Percentiles rank a stretch among this genome's conserved stretches.
Conservation (phyloP, 2,113 vertebrate genomes). For the Melanotaenia duboulayi region DNA sequence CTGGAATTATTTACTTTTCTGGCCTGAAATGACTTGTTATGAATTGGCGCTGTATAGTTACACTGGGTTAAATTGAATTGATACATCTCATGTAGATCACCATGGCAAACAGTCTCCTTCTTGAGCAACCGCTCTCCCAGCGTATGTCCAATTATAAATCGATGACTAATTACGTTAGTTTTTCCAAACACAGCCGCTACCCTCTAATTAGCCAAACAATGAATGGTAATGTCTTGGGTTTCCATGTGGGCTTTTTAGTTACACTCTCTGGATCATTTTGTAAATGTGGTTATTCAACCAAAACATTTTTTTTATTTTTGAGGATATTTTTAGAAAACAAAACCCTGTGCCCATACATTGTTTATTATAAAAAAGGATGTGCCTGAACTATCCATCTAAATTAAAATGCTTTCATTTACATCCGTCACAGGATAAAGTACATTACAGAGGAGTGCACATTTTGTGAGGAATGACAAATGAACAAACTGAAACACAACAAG, state of each 20-base stretch:
- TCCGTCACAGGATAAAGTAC: neutral
- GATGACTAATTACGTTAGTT: slow-evolving; percentile 80
- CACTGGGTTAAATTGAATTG: too few species aligned
- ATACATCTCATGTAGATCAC: neutral
- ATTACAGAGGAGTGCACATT: neutral
- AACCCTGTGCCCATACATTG: slow-evolving; percentile 29
- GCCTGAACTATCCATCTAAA: slow-evolving; percentile 39
- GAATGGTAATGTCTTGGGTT: slow-evolving; percentile 69
- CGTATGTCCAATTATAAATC: slow-evolving; percentile 68
- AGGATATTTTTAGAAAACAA: slow-evolving; percentile 48
- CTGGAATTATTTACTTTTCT: neutral
- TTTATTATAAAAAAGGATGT: slow-evolving; percentile 45
- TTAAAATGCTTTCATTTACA: neutral
- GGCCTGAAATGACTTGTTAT: too few species aligned
- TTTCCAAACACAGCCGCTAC: slow-evolving; percentile 75
- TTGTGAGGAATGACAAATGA: neutral
- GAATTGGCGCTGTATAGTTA: too few species aligned
- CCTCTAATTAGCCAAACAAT: slow-evolving; percentile 80
- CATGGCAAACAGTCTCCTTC: slow-evolving; percentile 10
- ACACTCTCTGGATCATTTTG: slow-evolving; percentile 52
- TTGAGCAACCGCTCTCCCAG: slow-evolving; percentile 61
- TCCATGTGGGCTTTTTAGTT: slow-evolving; percentile 66
- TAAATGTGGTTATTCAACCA: slow-evolving; percentile 52
- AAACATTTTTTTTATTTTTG: slow-evolving; percentile 44
- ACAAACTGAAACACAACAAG: neutral